Evolutionary conservation across 2,888 invertebrate genomes (phyloP), one percentile per base, ranked within the genome.

Genomic region (Clepsis dumicolana): DNA sequence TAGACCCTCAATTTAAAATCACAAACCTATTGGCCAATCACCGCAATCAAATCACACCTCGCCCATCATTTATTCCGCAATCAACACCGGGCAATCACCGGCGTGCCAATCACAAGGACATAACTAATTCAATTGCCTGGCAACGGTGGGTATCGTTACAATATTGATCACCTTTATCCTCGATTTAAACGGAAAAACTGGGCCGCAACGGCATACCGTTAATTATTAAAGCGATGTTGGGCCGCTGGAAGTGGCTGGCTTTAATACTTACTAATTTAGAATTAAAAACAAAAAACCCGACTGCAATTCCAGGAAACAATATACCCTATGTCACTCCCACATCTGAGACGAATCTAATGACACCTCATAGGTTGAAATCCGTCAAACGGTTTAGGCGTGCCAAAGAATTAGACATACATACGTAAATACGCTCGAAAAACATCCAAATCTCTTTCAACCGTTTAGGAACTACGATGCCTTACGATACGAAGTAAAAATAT

Each of bases 151-250:
- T 74, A 80, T 82, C 74, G 80, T 80, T 86, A 77, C 79, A 90
- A 88, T 86, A 90, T 90, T 89, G 89, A 89, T 89, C 85, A 85
- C 81, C 76, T 78, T 77, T 83, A 84, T 80, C 78, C 84, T 80
- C 82, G 80, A 81, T 82, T 82, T 78, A 76, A 75, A 75, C 75
- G 77, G 77, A 78, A 83, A 81, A 85, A 83, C 75, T 78, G 80
- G 75, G 77, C 78, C 80, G 75, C 80, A 75, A 78, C 76, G 79
- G 77, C 21, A 44, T 81, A 77, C 75, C 75, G 82, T 90, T 89
- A 83, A 90, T 89, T 89, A 90, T 90, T 90, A 80, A 89, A 83
- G 73, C 76, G 79, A 77, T 64, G 0, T 18, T 74, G 61, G 4
- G 0, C 1, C 1, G 12, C 76, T 83, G 68, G 80, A 87, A 61